These are phyloP conservation scores for Protomyctophum bolini DNA, from an alignment of 2,113 vertebrate species.

Conservation along the genomic window DNA sequence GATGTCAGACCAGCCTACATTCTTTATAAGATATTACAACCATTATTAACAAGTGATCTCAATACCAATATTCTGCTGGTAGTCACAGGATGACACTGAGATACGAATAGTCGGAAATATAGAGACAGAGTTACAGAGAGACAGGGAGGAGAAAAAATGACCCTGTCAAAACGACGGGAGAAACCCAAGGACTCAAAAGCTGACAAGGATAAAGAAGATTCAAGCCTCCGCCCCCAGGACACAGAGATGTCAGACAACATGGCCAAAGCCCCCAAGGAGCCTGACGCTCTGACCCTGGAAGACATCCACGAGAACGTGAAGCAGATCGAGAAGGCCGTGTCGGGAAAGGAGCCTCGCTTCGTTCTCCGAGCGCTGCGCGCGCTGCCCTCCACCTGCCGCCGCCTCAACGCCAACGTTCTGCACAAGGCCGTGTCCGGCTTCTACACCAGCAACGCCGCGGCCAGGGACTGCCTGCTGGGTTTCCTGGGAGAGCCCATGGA, in stretches of 20 bases:
- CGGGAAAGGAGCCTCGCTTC: slow-evolving; percentile 94
- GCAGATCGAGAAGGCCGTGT: slow-evolving; percentile 96
- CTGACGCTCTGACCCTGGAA: slow-evolving; percentile 88
- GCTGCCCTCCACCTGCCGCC: slow-evolving; percentile 92
- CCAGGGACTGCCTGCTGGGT: slow-evolving; percentile 87
- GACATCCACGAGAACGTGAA: slow-evolving; percentile 97
- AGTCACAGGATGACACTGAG: too few species aligned
- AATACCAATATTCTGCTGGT: too few species aligned
- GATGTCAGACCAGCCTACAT: too few species aligned
- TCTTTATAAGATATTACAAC: too few species aligned
- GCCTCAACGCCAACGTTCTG: slow-evolving; percentile 92
- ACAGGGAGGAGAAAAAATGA: too few species aligned
- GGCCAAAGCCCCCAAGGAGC: slow-evolving; percentile 83
- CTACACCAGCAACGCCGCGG: slow-evolving; percentile 88
- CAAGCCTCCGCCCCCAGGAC: slow-evolving; percentile 81
- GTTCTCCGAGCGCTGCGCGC: slow-evolving; percentile 91
- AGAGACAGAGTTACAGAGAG: too few species aligned
- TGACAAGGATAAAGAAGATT: slow-evolving; percentile 81
- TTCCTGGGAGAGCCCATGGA: slow-evolving; percentile 98
- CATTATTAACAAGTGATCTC: too few species aligned
- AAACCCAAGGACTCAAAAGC: slow-evolving; percentile 78
- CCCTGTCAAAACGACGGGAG: slow-evolving; percentile 81
- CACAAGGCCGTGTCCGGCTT: slow-evolving; percentile 91
- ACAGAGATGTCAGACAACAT: slow-evolving; percentile 90
- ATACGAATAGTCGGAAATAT: too few species aligned